Evolutionary conservation across 2,113 vertebrate genomes (phyloP), one percentile per base, ranked within the genome.

Genomic region (Sminthopsis crassicaudata): DNA sequence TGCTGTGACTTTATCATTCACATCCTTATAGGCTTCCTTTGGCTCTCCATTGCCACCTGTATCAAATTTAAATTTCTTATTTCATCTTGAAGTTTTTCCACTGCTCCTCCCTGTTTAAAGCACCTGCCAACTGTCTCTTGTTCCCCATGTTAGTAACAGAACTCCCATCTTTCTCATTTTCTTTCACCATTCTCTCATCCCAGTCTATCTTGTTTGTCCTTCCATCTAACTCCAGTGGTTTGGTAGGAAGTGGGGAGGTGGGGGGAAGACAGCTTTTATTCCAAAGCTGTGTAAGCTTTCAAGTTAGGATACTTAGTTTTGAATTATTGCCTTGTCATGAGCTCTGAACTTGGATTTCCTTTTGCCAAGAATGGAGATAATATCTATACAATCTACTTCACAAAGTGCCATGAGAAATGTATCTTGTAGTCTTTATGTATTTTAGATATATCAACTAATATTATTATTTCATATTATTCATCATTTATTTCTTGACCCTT

Each of bases 11-110:
- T 60, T 54, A 46, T 60, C n/a, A 0, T 94, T 88, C 89, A 94
- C 53, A 93, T 95, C 94, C 76, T 2, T 0, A 89, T 67, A 67
- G 67, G 54, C 95, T 95, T 96, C 54, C 84, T 95, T 91, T 90
- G 89, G 95, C 90, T 95, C 92, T 90, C 2, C 53, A 91, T 90
- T 96, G 95, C 95, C 95, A 97, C 95, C 96, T 97, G 94, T 67
- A 93, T 96, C 30, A 91, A 60, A 96, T 96, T 76, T 94, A 95
- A 96, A 54, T 88, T 94, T 93, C 94, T 94, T 92, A 95, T 96
- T 97, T 53, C 92, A 53, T 94, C 57, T 94, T 94, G 93, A 46
- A 90, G 89, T 52, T 90, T 93, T 95, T 53, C 95, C 57, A 92
- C 46, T 51, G 2, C 89, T 76, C 53, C 7, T 8, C 26, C 46